Base-by-base conservation (phyloP, 2,113 vertebrate genomes). In the Cavia porcellus region DNA sequence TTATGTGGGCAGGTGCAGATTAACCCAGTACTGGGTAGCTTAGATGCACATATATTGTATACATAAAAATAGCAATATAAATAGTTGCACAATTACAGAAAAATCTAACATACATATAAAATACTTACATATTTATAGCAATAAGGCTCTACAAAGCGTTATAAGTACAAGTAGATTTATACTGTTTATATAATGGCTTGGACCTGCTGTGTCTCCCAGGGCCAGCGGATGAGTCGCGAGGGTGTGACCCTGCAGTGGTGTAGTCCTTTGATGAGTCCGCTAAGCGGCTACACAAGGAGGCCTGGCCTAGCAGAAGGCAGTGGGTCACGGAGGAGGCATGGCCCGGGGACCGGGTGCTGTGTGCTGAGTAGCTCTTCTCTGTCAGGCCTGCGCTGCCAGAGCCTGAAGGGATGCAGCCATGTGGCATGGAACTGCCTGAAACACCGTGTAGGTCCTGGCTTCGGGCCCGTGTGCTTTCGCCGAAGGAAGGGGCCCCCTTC, bases 351-450 rank as follows among this genome's bases (percentile, higher is more conserved):
- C 19, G 17, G 55, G 22, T 42, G 38, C 1, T 24, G 3, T 10
- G 72, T 42, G 38, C 20, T 25, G n/a, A 42, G 20, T 9, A 42
- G 72, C 38, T 74, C 11, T 11, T 32, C 22, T 22, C 22, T 42
- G 19, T 35, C 30, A 15, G 4, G 3, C 24, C n/a, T n/a, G 35
- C 7, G 3, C 14, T 38, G 68, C 35, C 17, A n/a, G 7, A 20
- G 35, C 35, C 30, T 70, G 5, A n/a, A 20, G 35, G 20, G 35
- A 70, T 38, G 7, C 8, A 14, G 20, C n/a, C 22, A 4, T 0
- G 0, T 32, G n/a, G 10, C 24, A 4, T 45, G 19, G 72, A 42
- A 74, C 11, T 22, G 20, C 59, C 59, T 10, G 8, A 7, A 28
- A 80, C 50, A 32, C 50, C 14, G 22, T 1, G 19, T 1, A 7